Evolutionary conservation across 2,113 vertebrate species (phyloP), one percentile per base, ranked within the genome.

Genomic region (Thamnaconus septentrionalis): DNA sequence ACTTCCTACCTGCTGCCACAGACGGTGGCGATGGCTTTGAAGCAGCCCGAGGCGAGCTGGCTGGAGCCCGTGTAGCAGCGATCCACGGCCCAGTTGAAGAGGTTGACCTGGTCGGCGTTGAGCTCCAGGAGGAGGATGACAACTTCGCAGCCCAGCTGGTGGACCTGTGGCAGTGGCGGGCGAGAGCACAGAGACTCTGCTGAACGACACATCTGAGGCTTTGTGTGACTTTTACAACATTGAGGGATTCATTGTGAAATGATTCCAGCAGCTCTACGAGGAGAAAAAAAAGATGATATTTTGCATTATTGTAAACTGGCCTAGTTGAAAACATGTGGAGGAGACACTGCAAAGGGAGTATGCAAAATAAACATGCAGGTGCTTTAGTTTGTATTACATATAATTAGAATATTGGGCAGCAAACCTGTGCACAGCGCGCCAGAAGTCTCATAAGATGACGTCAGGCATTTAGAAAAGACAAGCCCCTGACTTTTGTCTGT

Each of bases 41-140:
- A 99, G 85, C 96, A 99, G 62, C 97, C 96, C 4, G 97, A 98
- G 3, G 96, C 95, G 3, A 99, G 94, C 72, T 96, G 95, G 80
- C 95, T 94, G 69, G 97, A 96, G 56, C 96, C 97, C 3, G 95
- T 98, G 75, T 97, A 99, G 88, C 97, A 99, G 46, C 96, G 93
- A 83, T 98, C 96, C 70, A 98, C 97, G 6, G 96, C 96, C 97
- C 97, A 99, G 67, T 98, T 98, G 83, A 98, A 97, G 53, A 99
- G 94, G 82, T 98, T 97, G 70, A 95, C 90, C 80, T 98, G 96
- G 88, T 98, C 96, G 54, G 94, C 92, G 83, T 99, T 99, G 75
- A 99, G 91, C 79, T 99, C 96, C 68, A 99, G 80, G 31, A 99
- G 90, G 67, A 99, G 90, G 67, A 98, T 92, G 8, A 98, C 93